Conservation (phyloP, 2,888 invertebrate species). For the Amphimallon solstitiale region DNA sequence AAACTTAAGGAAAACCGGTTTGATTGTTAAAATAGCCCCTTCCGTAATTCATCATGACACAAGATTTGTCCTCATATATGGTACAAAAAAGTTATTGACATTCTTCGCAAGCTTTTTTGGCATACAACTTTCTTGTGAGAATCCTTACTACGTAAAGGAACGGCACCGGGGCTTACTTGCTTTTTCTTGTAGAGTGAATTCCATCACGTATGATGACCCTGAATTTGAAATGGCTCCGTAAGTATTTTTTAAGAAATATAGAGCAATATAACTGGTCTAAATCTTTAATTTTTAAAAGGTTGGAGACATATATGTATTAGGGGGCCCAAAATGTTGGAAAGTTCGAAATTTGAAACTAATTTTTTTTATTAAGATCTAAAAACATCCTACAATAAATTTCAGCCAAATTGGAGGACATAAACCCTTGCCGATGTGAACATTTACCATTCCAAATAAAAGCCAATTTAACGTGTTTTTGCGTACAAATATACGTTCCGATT, state of each 20-base stretch:
- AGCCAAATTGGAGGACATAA: too few species aligned
- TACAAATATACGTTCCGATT: too few species aligned
- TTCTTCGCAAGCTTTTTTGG: conserved; percentile 16
- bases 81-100: neutral
- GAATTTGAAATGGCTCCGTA: conserved; percentile 13
- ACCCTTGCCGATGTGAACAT: too few species aligned
- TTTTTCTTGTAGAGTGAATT: conserved; percentile 3
- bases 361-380: too few species aligned
- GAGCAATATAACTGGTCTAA: neutral
- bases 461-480: too few species aligned
- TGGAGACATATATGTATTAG: too few species aligned
- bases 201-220: neutral
- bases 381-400: too few species aligned
- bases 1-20: conserved; percentile 8
- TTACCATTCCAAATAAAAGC: too few species aligned
- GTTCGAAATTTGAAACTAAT: too few species aligned
- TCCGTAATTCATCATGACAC: conserved; percentile 11
- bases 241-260: neutral
- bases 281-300: too few species aligned
- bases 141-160: conserved; percentile 18
- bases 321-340: too few species aligned
- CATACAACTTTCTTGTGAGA: conserved; percentile 13
- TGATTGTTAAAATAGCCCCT: conserved; percentile 1
- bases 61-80: conserved; percentile 22
- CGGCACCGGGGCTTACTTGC: neutral